Base-by-base conservation (phyloP, 1,140 invertebrate species). In the Trachymyrmex cornetzi region DNA sequence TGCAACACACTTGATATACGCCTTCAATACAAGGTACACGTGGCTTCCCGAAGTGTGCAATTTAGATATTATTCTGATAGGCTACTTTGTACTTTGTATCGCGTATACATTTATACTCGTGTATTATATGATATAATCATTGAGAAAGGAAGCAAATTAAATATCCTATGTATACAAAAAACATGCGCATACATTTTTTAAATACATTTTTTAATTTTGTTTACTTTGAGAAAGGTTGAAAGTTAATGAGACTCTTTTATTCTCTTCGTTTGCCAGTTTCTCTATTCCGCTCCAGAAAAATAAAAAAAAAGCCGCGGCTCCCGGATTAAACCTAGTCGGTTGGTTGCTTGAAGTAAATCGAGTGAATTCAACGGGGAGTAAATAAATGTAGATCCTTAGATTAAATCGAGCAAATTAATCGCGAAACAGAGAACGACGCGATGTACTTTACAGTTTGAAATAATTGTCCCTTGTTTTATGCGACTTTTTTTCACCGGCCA, bases 251-350 rank as follows among this genome's bases (percentile, higher is more conserved):
- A 9, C 19, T 72, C 30, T 59, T 71, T 27, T 34, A 48, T 69
- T 80, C 16, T 22, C 22, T 59, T 72, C 22, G 14, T 44, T 44
- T 24, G 34, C n/a, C 12, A 57, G 38, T 38, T 16, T 59, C 19
- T 9, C 16, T 4, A 48, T n/a, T 59, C 34, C 22, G 16, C 19
- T 30, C 2, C 14, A 24, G 30, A 24, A 80, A 55, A 81, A 59
- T 22, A 14, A 71, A 57, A 55, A 77, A 34, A 34, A 53, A 1
- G 9, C 3, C 38, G n/a, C 12, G 55, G 9, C 59, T 48, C 59
- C 27, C 74, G n/a, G 55, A 84, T 84, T 84, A 75, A 84, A 84
- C 24, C 11, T 30, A 59, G 24, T 84, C 80, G 53, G 53, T 61
- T 9, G 77, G 34, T 74, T 75, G 61, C 64, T 67, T 16, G 44